These are phyloP conservation scores for Magallana ariakensis DNA, from an alignment of 1,140 invertebrate species.

Conservation along the genomic window DNA sequence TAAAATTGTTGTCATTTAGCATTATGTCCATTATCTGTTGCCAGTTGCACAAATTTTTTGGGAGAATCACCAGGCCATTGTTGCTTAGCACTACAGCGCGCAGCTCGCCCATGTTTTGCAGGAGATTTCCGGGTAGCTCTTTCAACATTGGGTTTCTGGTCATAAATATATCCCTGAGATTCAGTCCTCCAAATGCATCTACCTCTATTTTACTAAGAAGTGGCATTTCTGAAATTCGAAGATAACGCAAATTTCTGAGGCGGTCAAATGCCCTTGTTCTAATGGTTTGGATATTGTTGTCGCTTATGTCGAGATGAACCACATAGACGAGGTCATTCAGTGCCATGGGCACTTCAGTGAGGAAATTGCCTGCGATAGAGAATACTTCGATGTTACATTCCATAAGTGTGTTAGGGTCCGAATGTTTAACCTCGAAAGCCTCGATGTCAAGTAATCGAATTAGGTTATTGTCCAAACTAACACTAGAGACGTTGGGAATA, in stretches of 20 bases:
- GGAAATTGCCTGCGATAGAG: not conserved
- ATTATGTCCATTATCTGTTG: not conserved
- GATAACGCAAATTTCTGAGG: not conserved
- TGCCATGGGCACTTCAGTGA: not conserved
- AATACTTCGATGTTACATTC: not conserved
- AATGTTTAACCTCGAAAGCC: conserved; percentile 1
- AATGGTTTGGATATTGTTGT: not conserved
- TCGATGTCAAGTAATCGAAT: not conserved
- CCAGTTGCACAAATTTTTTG: not conserved
- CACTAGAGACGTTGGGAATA: not conserved
- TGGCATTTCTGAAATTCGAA: conserved; percentile 24
- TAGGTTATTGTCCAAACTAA: not conserved
- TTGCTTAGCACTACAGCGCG: not conserved
- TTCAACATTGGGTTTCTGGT: not conserved
- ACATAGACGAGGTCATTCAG: not conserved
- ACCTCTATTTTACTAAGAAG: not conserved
- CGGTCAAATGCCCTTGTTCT: not conserved
- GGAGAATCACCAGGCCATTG: not conserved
- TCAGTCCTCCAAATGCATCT: not conserved
- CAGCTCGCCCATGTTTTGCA: not conserved
- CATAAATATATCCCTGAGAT: not conserved
- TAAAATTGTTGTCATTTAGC: not conserved
- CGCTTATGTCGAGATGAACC: not conserved
- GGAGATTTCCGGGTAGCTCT: not conserved
- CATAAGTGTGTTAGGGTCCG: not conserved